Percentiles rank a stretch among this genome's conserved stretches.
These are phyloP conservation scores for Eupithecia centaureata DNA, from an alignment of 2,888 invertebrate genomes.

Conservation along the genomic window DNA sequence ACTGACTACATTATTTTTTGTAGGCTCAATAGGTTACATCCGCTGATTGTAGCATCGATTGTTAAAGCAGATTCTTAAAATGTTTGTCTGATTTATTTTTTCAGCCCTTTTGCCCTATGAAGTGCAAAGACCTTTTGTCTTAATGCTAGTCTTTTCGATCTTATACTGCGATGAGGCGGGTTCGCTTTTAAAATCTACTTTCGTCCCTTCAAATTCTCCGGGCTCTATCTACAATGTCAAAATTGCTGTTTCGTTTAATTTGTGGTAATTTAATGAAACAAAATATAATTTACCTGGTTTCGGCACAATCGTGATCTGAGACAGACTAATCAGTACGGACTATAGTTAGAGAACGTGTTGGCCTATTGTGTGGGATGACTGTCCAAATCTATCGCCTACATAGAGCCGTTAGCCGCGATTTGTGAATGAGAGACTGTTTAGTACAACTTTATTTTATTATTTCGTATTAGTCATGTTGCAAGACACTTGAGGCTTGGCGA, in stretches of 20 bases:
- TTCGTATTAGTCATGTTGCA: background rate
- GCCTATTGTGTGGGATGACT: slow-evolving; percentile 26
- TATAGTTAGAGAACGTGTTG: slow-evolving; percentile 4
- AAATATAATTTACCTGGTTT: background rate
- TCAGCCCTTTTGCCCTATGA: background rate
- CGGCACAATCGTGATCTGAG: background rate
- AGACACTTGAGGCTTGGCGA: background rate
- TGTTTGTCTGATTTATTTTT: background rate
- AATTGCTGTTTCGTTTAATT: background rate
- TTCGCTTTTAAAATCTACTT: background rate
- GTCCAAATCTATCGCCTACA: slow-evolving; percentile 43
- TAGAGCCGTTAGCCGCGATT: slow-evolving; percentile 18
- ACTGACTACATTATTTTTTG: background rate
- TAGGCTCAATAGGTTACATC: background rate
- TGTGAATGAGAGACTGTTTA: slow-evolving; percentile 12
- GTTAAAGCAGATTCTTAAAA: background rate
- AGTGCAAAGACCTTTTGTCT: background rate
- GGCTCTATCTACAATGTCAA: background rate
- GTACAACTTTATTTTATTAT: slow-evolving; percentile 2
- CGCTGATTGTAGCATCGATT: background rate
- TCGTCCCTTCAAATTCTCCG: background rate
- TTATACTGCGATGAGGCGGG: background rate
- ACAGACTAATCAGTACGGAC: slow-evolving; percentile 2
- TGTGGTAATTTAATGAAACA: background rate
- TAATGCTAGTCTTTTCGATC: background rate